Evolutionary conservation across 2,797 vertebrate species (phyloP).

Genomic region (Malacoraja senta): DNA sequence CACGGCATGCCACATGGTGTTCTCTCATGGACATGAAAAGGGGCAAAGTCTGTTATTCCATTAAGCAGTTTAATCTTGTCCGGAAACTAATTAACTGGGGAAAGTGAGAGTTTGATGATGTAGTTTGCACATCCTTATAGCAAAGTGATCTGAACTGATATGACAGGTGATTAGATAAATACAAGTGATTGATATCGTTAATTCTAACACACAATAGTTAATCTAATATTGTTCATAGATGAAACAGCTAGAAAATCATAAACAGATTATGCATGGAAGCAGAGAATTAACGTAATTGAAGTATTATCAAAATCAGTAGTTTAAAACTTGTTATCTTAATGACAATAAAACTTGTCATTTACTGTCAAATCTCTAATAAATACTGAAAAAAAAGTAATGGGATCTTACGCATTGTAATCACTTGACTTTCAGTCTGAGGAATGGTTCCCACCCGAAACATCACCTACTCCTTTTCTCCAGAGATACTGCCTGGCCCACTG

Average conservation of each 20-base stretch:
- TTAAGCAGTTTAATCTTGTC: not conserved
- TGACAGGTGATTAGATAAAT: not conserved
- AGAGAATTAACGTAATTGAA: not conserved
- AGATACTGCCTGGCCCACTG: no score
- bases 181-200: not conserved
- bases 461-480: no score
- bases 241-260: not conserved
- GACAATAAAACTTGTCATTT: no score
- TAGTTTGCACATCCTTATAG: not conserved
- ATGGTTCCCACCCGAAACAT: no score
- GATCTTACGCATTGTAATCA: no score
- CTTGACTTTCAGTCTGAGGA: no score
- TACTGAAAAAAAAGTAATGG: no score
- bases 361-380: no score
- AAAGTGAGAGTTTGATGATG: not conserved
- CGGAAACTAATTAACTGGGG: constrained; percentile 1
- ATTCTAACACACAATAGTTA: not conserved
- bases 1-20: not conserved
- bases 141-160: not conserved
- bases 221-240: not conserved
- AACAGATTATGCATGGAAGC: no score
- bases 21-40: not conserved
- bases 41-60: not conserved
- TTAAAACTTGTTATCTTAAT: no score
- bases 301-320: not conserved